Percentiles rank a stretch among this genome's conserved stretches.
These are phyloP conservation scores for Drosophila cardini DNA, from an alignment of 1,140 invertebrate species.

Conservation along the genomic window DNA sequence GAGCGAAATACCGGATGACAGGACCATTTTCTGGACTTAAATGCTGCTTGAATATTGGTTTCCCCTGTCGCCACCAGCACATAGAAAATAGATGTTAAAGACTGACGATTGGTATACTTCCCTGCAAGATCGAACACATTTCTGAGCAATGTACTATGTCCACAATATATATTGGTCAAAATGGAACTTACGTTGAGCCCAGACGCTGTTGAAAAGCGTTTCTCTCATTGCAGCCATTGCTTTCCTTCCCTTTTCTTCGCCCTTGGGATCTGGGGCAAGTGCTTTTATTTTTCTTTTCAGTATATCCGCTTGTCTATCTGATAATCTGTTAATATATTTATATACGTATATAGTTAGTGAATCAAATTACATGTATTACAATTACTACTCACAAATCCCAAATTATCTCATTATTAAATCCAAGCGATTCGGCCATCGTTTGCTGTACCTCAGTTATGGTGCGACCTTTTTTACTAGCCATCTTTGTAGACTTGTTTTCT, in stretches of 20 bases:
- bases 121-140: slow-evolving; percentile 40
- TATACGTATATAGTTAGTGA: not conserved
- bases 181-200: slow-evolving; percentile 65
- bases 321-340: slow-evolving; percentile 33
- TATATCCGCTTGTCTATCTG: slow-evolving; percentile 30
- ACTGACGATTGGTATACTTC: slow-evolving; percentile 72
- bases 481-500: too few species aligned
- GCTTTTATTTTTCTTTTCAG: slow-evolving; percentile 40
- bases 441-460: slow-evolving; percentile 61
- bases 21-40: slow-evolving; percentile 42
- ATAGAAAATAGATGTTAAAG: slow-evolving; percentile 70
- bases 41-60: slow-evolving; percentile 40
- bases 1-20: slow-evolving; percentile 73
- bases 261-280: slow-evolving; percentile 33
- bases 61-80: slow-evolving; percentile 61
- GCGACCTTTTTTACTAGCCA: not conserved
- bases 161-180: not conserved
- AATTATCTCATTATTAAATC: slow-evolving; percentile 53
- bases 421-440: slow-evolving; percentile 55
- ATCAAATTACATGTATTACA: too few species aligned
- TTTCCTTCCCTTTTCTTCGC: slow-evolving; percentile 19
- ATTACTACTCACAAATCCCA: slow-evolving; percentile 77
- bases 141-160: not conserved
- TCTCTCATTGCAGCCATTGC: slow-evolving; percentile 33
- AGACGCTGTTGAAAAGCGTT: slow-evolving; percentile 63